Evolutionary conservation across 2,888 invertebrate species (phyloP).

Genomic region (Agrotis puta): DNA sequence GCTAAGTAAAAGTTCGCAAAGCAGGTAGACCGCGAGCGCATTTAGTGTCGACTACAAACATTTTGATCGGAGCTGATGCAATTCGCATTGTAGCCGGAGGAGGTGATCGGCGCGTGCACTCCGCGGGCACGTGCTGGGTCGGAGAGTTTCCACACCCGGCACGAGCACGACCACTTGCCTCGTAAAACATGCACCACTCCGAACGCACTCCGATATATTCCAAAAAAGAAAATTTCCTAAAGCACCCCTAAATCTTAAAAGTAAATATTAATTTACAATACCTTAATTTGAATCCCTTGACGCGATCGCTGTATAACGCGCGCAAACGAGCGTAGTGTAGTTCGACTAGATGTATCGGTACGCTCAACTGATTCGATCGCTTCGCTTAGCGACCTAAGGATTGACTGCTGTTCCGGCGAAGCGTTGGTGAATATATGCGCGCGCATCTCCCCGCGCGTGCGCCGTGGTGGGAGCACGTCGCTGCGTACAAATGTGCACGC

Average conservation of each 20-base stretch:
- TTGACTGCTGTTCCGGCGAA: conserved; percentile 84
- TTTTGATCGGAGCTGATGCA: conserved; percentile 75
- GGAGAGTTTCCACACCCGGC: conserved; percentile 79
- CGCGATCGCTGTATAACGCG: conserved; percentile 69
- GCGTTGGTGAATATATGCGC: conserved; percentile 86
- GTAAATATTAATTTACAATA: conserved; percentile 70
- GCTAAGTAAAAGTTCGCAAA: conserved; percentile 74
- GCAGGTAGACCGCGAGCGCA: conserved; percentile 72
- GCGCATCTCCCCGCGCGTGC: conserved; percentile 86
- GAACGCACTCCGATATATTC: conserved; percentile 59
- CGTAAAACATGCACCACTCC: conserved; percentile 62
- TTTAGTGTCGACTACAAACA: conserved; percentile 64
- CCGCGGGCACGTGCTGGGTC: conserved; percentile 73
- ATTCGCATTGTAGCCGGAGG: conserved; percentile 77
- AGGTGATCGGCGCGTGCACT: conserved; percentile 71
- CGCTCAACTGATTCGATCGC: conserved; percentile 74
- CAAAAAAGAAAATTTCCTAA: conserved; percentile 34
- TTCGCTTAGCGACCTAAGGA: conserved; percentile 77
- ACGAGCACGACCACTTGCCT: conserved; percentile 61
- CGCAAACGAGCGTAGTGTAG: conserved; percentile 71
- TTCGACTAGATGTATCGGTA: conserved; percentile 66
- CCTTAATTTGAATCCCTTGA: conserved; percentile 72
- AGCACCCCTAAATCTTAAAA: conserved; percentile 27
- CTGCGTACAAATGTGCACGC: conserved; percentile 61
- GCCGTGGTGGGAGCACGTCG: conserved; percentile 81